Evolutionary conservation across 2,113 vertebrate genomes (phyloP).

Genomic region (Notarius lentiginosus): DNA sequence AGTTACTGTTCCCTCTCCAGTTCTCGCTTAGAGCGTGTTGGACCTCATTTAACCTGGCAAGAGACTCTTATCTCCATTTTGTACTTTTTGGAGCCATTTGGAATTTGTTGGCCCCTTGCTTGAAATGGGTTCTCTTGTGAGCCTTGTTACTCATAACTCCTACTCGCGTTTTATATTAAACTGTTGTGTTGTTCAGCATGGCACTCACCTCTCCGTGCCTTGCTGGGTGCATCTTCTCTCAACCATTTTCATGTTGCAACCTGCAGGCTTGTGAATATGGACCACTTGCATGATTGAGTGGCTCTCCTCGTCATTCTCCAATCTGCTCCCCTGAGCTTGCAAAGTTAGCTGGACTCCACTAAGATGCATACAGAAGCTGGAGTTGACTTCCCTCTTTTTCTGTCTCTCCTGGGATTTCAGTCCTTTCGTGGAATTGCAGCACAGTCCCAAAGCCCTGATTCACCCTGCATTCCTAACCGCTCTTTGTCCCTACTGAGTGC

Average conservation of each 20-base stretch:
- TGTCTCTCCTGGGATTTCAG: not conserved
- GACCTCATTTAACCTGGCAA: not conserved
- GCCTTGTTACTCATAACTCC: not conserved
- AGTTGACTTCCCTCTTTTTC: not conserved
- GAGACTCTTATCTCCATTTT: not conserved
- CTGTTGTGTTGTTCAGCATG: not conserved
- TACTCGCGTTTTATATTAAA: not conserved
- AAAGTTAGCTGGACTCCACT: not conserved
- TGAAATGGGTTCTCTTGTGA: not conserved
- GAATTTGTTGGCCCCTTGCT: not conserved
- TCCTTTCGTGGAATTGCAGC: not conserved
- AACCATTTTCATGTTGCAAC: not conserved
- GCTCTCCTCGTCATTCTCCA: not conserved
- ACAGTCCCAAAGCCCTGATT: not conserved
- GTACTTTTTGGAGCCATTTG: not conserved
- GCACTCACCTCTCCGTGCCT: not conserved
- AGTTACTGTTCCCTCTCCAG: not conserved
- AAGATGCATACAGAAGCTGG: not conserved
- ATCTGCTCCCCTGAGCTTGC: not conserved
- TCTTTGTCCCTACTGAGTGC: not conserved
- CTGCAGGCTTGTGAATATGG: not conserved
- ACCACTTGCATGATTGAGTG: not conserved
- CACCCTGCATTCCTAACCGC: not conserved
- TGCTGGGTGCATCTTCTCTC: not conserved
- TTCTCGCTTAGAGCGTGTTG: not conserved